phyloP scores from a whole-genome alignment of 35 echinoderm and acorn worm genomes.

The Ophioderma brevispina region DNA sequence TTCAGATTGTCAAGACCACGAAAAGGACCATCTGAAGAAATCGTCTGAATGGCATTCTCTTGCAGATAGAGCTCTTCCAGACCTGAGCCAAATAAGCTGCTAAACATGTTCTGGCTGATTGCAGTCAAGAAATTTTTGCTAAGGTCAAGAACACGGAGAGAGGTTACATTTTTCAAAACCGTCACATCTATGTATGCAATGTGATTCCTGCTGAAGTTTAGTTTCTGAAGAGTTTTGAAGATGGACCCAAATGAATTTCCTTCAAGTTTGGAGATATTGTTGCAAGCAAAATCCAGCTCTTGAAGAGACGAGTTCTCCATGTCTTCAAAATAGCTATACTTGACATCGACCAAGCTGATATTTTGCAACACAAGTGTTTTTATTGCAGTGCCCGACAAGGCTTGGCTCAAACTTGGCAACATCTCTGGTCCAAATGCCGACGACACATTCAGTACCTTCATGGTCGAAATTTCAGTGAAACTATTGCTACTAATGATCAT shows the following conservation, averaged over 20 bases:
- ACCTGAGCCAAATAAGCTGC: slow-evolving; percentile 4
- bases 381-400: slow-evolving; percentile 25
- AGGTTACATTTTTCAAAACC: background rate
- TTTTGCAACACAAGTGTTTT: slow-evolving; percentile 17
- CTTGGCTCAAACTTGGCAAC: slow-evolving; percentile 35
- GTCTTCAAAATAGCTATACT: slow-evolving; percentile 9
- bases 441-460: slow-evolving; percentile 38
- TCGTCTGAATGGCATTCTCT: slow-evolving; percentile 41
- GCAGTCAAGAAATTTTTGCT: background rate
- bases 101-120: slow-evolving; percentile 29
- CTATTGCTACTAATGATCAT: slow-evolving; percentile 18
- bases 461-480: slow-evolving; percentile 22
- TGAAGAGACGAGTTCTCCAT: slow-evolving; percentile 33
- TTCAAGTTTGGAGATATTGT: slow-evolving; percentile 52
- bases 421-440: slow-evolving; percentile 1
- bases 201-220: slow-evolving; percentile 58
- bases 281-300: slow-evolving; percentile 64
- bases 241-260: slow-evolving; percentile 5
- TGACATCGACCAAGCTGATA: background rate
- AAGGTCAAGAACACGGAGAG: background rate
- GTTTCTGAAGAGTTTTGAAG: slow-evolving; percentile 20
- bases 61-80: slow-evolving; percentile 62
- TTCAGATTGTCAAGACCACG: slow-evolving; percentile 33
- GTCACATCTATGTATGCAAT: background rate
- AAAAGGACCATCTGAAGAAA: slow-evolving; percentile 41